Base-by-base conservation (phyloP, 2,888 invertebrate species). In the Lingula anatina region DNA sequence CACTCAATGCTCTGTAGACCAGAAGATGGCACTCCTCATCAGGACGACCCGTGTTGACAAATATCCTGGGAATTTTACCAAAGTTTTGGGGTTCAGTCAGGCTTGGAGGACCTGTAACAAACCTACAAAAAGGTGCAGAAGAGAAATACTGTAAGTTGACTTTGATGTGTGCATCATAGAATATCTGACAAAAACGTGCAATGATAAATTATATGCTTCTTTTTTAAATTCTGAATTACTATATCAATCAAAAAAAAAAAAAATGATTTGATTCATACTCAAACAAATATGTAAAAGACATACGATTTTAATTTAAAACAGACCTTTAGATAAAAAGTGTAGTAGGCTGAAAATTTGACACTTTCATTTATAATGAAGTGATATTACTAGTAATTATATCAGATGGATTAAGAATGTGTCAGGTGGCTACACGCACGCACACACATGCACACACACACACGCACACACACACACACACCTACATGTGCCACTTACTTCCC, bases 1-100 rank as follows among this genome's bases (percentile, higher is more conserved):
- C 88, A 79, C 89, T 90, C 41, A 90, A 77, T 5, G 89, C 86
- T 58, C 90, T 84, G 73, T 95, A 95, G 24, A 91, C 86, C 20
- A 94, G 81, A 68, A 94, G 80, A 73, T 87, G 84, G 72, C 86
- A 85, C 57, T 85, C 83, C 47, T 82, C 82, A 37, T 82, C 80
- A 57, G 83, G 58, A 28, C 46, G 56, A 26, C 65, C 63, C 42
- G 83, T 80, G 70, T 83, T 85, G 20, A 89, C 78, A 67, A 84
- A 84, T 12, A 89, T 84, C 78, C 84, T 85, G 1, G 86, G 85
- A 27, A 88, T 79, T 74, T 85, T 86, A 31, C 83, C 83, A 38
- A 83, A 64, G 62, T 82, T 83, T 25, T 59, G 54, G 12, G 64
- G 76, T 57, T 83, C 81, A 55, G 81, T 81, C 50, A 83, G 70